Conservation (phyloP, 2,888 invertebrate genomes). For the Polydesmus complanatus region DNA sequence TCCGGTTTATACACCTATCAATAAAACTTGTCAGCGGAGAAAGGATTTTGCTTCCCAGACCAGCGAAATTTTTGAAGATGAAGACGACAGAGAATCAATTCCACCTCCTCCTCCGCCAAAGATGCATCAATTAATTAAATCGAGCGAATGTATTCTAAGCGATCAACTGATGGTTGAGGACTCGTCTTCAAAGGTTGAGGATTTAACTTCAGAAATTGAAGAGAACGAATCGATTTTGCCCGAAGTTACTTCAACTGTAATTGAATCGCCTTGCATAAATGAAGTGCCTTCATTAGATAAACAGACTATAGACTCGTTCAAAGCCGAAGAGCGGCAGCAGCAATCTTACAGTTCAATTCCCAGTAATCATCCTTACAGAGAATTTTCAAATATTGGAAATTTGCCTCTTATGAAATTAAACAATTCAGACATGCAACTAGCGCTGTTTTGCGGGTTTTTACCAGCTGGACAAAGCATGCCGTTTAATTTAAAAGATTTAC, state of each 20-base stretch:
- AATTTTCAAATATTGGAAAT: background rate
- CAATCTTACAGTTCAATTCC: background rate
- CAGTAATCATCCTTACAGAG: background rate
- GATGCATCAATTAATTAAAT: background rate
- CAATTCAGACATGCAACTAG: background rate
- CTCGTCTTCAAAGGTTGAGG: background rate
- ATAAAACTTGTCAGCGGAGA: background rate
- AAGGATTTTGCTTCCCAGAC: conserved; percentile 4
- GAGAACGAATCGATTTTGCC: background rate
- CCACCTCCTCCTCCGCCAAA: conserved; percentile 8
- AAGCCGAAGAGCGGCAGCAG: background rate
- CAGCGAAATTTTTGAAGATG: background rate
- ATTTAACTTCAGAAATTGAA: background rate
- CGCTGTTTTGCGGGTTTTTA: conserved; percentile 7
- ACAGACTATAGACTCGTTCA: background rate
- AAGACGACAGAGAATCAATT: background rate
- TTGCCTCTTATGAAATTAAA: background rate
- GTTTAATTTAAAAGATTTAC: background rate
- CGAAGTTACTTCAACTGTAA: background rate
- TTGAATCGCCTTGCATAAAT: background rate
- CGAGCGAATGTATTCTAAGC: background rate
- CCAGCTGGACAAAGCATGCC: background rate
- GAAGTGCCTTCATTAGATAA: background rate
- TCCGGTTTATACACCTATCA: conserved; percentile 10
- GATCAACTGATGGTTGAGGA: background rate